Percentiles rank a stretch among this genome's conserved stretches.
These are phyloP conservation scores for Caenorhabditis uteleia DNA, from an alignment of 2,888 invertebrate species.

Conservation along the genomic window DNA sequence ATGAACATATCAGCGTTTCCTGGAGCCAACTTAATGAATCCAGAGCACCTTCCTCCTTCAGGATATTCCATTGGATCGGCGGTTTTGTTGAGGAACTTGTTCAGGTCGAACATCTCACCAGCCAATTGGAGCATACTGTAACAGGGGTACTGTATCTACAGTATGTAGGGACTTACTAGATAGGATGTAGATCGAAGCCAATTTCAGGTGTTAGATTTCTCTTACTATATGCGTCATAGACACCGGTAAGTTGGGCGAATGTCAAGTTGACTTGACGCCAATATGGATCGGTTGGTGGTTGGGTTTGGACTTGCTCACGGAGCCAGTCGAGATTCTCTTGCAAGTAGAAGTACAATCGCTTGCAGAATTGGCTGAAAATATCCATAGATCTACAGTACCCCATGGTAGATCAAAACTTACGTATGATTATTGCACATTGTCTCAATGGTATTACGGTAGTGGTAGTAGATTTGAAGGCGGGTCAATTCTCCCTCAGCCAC, in stretches of 20 bases:
- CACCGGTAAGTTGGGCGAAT: slow-evolving; percentile 66
- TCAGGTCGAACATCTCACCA: slow-evolving; percentile 66
- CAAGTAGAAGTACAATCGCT: slow-evolving; percentile 57
- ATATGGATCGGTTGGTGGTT: slow-evolving; percentile 49
- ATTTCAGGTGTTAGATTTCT: slow-evolving; percentile 56
- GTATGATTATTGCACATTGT: slow-evolving; percentile 57
- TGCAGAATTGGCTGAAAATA: slow-evolving; percentile 52
- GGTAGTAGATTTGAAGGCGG: slow-evolving; percentile 66
- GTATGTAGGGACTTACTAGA: slow-evolving; percentile 43
- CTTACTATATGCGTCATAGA: slow-evolving; percentile 60
- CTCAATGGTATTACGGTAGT: slow-evolving; percentile 65
- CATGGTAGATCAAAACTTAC: slow-evolving; percentile 6
- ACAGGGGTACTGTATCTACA: background rate
- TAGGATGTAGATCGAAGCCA: slow-evolving; percentile 59
- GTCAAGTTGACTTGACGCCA: slow-evolving; percentile 65
- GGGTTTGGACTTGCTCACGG: slow-evolving; percentile 43
- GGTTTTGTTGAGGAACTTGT: slow-evolving; percentile 63
- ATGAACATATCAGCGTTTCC: slow-evolving; percentile 63
- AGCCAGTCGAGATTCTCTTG: slow-evolving; percentile 63
- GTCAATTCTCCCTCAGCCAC: slow-evolving; percentile 65
- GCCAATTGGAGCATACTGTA: slow-evolving; percentile 66
- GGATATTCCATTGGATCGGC: slow-evolving; percentile 57
- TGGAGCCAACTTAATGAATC: slow-evolving; percentile 61
- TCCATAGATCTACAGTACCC: background rate
- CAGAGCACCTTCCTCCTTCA: slow-evolving; percentile 63